Percentiles rank a stretch among this genome's conserved stretches.
Evolutionary conservation across 2,888 invertebrate species (phyloP).

Genomic region (Ceraclea dissimilis): DNA sequence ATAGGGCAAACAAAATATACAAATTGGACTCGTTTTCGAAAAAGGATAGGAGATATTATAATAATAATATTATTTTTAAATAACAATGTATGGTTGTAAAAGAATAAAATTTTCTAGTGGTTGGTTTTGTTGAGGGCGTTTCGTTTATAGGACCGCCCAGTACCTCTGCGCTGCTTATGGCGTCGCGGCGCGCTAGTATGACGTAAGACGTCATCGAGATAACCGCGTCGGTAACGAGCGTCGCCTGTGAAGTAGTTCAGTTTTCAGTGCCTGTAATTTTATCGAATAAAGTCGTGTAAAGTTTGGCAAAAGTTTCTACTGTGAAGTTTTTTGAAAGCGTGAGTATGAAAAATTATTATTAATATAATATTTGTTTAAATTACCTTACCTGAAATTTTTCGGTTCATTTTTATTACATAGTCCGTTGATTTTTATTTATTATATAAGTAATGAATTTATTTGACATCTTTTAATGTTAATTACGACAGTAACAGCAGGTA

Average conservation of each 20-base stretch:
- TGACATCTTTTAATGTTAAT: too few relatives aligned
- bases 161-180: constrained; percentile 23
- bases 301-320: constrained; percentile 1
- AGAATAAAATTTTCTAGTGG: constrained; percentile 18
- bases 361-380: too few relatives aligned
- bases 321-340: not conserved
- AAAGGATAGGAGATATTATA: not conserved
- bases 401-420: too few relatives aligned
- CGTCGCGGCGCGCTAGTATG: constrained; percentile 30
- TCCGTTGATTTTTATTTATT: too few relatives aligned
- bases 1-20: not conserved
- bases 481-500: too few relatives aligned
- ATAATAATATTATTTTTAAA: not conserved
- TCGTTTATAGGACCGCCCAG: constrained; percentile 36
- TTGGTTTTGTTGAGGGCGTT: constrained; percentile 37
- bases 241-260: not conserved
- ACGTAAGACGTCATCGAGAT: constrained; percentile 13
- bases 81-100: not conserved
- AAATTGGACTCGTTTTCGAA: not conserved
- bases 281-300: not conserved
- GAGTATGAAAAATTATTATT: constrained; percentile 1
- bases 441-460: too few relatives aligned
- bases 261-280: not conserved
- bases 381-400: too few relatives aligned
- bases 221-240: not conserved